These are phyloP conservation scores for Drosophila tanythrix DNA, from an alignment of 2,888 invertebrate genomes.

Conservation along the genomic window DNA sequence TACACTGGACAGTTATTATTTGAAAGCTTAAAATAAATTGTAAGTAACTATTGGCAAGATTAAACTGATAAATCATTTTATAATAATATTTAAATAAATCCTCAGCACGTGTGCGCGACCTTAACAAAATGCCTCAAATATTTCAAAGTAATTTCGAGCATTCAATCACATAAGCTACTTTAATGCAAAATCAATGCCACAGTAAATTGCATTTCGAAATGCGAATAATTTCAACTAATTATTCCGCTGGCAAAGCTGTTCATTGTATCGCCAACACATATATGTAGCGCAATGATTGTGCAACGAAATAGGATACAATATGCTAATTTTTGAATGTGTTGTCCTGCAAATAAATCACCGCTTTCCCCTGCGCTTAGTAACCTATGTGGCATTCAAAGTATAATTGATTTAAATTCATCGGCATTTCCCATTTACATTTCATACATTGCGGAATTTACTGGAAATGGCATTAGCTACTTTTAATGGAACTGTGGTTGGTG, in stretches of 20 bases:
- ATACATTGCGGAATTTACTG: constrained; percentile 36
- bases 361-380: constrained; percentile 19
- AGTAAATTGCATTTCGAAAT: constrained; percentile 52
- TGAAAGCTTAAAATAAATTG: neutral
- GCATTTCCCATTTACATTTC: constrained; percentile 41
- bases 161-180: constrained; percentile 27
- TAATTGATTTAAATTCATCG: constrained; percentile 56
- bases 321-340: constrained; percentile 41
- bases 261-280: constrained; percentile 43
- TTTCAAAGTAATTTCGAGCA: constrained; percentile 3
- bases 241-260: constrained; percentile 59
- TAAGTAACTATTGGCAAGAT: neutral
- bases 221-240: constrained; percentile 68
- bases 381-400: constrained; percentile 34
- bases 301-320: constrained; percentile 10
- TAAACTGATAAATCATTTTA: neutral
- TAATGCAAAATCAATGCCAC: constrained; percentile 52
- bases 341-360: constrained; percentile 40
- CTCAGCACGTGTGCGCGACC: neutral
- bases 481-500: constrained; percentile 67
- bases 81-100: neutral
- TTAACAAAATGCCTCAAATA: neutral
- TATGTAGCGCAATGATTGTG: neutral
- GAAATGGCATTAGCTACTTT: constrained; percentile 67
- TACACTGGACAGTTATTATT: neutral